Conservation (phyloP, 2,113 vertebrate genomes). For the Philantomba maxwellii region DNA sequence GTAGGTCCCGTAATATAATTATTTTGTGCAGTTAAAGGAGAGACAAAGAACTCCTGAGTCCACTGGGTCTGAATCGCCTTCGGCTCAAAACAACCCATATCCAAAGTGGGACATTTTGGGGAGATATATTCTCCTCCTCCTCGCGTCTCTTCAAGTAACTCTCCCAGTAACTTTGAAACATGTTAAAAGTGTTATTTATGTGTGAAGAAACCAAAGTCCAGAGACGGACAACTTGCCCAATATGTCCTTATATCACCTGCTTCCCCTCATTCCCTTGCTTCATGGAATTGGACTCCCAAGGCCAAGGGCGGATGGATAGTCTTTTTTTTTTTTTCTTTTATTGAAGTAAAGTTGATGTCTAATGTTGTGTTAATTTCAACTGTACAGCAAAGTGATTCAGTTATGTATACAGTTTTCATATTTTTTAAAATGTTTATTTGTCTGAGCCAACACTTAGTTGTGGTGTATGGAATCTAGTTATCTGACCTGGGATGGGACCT, state of each 20-base stretch:
- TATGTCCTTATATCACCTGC: not conserved
- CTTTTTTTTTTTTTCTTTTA: not conserved
- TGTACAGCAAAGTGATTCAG: not conserved
- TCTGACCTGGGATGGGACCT: not conserved
- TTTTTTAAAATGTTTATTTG: not conserved
- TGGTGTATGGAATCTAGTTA: not conserved
- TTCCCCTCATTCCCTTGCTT: not conserved
- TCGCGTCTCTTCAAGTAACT: not conserved
- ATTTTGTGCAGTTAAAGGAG: not conserved
- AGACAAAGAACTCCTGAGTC: not conserved
- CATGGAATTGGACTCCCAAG: not conserved
- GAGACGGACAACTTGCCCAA: not conserved
- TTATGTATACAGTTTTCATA: not conserved
- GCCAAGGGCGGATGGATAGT: fast-evolving
- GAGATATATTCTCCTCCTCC: not conserved
- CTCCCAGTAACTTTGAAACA: not conserved
- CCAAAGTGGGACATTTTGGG: not conserved
- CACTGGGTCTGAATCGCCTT: not conserved
- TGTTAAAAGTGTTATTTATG: fast-evolving
- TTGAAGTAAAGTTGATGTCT: not conserved
- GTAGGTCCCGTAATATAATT: not conserved
- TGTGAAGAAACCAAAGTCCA: not conserved
- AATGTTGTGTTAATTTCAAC: not conserved
- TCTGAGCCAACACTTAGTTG: not conserved
- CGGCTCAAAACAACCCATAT: not conserved